Evolutionary conservation across 2,113 vertebrate genomes (phyloP), one percentile per base, ranked within the genome.

Genomic region (Nannospalax galili): DNA sequence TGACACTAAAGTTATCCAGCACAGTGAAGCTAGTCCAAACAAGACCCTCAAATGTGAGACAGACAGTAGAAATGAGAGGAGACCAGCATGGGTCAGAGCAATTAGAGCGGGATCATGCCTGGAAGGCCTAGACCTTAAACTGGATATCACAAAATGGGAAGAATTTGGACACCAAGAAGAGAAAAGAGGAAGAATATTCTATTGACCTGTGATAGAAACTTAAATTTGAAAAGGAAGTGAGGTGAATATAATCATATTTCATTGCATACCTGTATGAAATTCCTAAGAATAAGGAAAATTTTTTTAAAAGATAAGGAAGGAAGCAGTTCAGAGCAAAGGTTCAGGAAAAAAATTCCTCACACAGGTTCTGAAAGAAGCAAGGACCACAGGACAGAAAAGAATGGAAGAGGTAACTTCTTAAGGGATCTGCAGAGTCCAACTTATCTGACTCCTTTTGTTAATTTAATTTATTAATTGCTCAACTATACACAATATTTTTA

Each of bases 341-440:
- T 88, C 74, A 84, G 58, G 84, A 22, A 20, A 85, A 78, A 26
- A 19, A 42, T 70, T 79, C 16, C 52, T 94, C 60, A 62, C 69
- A 87, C 11, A 60, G 37, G 35, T n/a, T 81, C 56, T 52, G 22
- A 62, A 77, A 37, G n/a, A 20, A 90, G 86, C 16, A 32, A 69
- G 19, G 1, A 82, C 64, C 30, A 32, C 0, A 0, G 0, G 3
- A 9, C 12, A 42, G 5, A 10, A 60, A 1, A 35, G 6, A 72
- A 73, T 3, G 22, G 32, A 42, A 77, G 35, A 73, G 1, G 1
- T 48, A 60, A 52, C 26, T 42, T 28, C n/a, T 7, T 19, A 20
- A 17, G 35, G 17, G 67, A 9, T 1, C 37, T 15, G 3, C 40
- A 60, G 26, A 65, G 35, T 45, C 60, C 40, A 14, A 45, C 30